phyloP scores from a whole-genome alignment of 2,888 invertebrate species.

The Steinernema hermaphroditum region DNA sequence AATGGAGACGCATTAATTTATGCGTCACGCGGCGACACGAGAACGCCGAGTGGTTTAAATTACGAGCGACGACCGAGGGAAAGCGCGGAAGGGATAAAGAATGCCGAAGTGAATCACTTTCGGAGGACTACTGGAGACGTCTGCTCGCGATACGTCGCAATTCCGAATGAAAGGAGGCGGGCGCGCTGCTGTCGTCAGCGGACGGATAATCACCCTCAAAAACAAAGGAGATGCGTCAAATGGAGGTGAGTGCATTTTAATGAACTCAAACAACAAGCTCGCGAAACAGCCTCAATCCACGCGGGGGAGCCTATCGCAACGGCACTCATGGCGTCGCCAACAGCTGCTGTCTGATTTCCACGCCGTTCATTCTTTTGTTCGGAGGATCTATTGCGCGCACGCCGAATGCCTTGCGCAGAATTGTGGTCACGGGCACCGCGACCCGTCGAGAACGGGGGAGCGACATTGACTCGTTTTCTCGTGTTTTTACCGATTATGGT shows the following conservation, averaged over 20 bases:
- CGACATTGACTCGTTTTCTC: neutral
- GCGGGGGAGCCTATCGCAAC: neutral
- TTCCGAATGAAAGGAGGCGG: neutral
- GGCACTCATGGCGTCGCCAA: neutral
- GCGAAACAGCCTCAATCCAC: neutral
- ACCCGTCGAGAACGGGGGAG: neutral
- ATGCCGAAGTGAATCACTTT: too few relatives aligned
- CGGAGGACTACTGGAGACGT: too few relatives aligned
- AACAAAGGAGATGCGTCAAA: neutral
- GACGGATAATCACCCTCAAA: neutral
- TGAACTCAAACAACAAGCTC: neutral
- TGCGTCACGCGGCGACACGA: too few relatives aligned
- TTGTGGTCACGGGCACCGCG: constrained; percentile 1
- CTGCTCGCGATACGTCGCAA: too few relatives aligned
- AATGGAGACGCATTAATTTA: too few relatives aligned
- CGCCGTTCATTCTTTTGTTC: too few relatives aligned
- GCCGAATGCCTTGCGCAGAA: neutral
- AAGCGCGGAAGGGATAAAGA: too few relatives aligned
- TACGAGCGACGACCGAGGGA: too few relatives aligned
- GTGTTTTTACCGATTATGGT: neutral
- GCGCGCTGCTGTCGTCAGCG: neutral
- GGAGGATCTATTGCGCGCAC: neutral
- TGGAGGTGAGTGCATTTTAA: neutral
- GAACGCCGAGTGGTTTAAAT: too few relatives aligned
- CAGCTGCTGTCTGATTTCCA: neutral